phyloP scores from a whole-genome alignment of 2,888 invertebrate species.

The Trichacis sp. region DNA sequence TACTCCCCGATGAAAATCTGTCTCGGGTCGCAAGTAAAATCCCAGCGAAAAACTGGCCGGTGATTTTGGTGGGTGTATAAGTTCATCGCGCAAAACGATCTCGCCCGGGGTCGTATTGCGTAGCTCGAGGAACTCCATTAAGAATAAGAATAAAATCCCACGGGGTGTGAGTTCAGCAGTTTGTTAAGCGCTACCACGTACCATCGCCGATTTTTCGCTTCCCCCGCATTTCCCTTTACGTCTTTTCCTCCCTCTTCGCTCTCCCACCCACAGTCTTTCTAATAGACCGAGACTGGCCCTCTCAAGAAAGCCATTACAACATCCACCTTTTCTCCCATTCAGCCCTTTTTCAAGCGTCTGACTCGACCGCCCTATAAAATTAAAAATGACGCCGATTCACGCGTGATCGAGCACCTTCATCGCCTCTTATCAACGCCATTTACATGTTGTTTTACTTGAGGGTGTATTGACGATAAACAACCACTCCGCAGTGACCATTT shows the following conservation, averaged over 20 bases:
- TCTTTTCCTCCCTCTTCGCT: conserved; percentile 32
- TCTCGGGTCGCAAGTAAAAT: no score
- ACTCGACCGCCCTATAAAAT: conserved; percentile 34
- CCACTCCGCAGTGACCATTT: no score
- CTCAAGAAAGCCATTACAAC: conserved; percentile 39
- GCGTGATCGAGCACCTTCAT: conserved; percentile 22
- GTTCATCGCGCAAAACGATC: conserved; percentile 36
- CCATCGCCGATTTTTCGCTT: conserved; percentile 45
- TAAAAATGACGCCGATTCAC: conserved; percentile 28
- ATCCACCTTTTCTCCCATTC: conserved; percentile 33
- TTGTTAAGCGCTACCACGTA: conserved; percentile 59
- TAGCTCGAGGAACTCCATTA: conserved; percentile 61
- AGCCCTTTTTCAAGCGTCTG: conserved; percentile 33
- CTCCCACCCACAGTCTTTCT: conserved; percentile 36
- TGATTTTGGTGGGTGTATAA: no score
- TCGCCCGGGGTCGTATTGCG: conserved; percentile 50
- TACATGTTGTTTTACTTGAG: no score
- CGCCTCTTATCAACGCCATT: no score
- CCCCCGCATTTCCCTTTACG: conserved; percentile 33
- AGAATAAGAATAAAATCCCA: conserved; percentile 64
- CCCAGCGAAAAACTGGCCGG: no score
- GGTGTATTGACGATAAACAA: no score
- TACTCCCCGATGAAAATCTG: no score
- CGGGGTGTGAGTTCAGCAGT: conserved; percentile 64
- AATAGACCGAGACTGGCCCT: conserved; percentile 37